These are phyloP conservation scores for Edolisoma coerulescens DNA, from an alignment of 2,113 vertebrate species.

Conservation along the genomic window DNA sequence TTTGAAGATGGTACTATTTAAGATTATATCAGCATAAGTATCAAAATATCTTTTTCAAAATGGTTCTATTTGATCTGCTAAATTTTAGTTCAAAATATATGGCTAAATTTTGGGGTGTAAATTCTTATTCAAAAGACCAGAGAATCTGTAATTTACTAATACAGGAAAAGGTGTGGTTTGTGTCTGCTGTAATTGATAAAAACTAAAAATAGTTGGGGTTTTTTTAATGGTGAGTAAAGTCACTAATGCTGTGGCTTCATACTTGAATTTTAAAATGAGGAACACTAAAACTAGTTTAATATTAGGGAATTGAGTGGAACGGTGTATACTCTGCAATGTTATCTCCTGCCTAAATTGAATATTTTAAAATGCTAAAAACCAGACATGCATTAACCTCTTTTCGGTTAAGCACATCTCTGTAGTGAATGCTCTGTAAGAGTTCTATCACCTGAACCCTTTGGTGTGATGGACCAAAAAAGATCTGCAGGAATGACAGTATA, in stretches of 20 bases:
- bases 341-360: not conserved
- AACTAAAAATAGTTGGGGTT: not conserved
- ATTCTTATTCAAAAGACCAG: not conserved
- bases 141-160: not conserved
- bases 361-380: not conserved
- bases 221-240: not conserved
- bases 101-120: not conserved
- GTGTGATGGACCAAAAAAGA: not conserved
- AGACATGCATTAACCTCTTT: not conserved
- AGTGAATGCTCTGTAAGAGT: not conserved
- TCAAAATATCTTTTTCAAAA: not conserved
- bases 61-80: not conserved
- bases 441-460: not conserved
- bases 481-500: not conserved
- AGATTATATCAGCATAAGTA: not conserved
- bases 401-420: not conserved
- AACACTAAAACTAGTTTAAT: not conserved
- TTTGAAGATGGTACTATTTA: not conserved
- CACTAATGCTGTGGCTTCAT: not conserved
- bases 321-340: rapidly evolving
- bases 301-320: not conserved
- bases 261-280: not conserved
- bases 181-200: not conserved
- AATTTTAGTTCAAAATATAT: not conserved
- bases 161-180: not conserved